These are phyloP conservation scores for Anoncus sp. DNA, from an alignment of 2,888 invertebrate genomes.

Conservation along the genomic window DNA sequence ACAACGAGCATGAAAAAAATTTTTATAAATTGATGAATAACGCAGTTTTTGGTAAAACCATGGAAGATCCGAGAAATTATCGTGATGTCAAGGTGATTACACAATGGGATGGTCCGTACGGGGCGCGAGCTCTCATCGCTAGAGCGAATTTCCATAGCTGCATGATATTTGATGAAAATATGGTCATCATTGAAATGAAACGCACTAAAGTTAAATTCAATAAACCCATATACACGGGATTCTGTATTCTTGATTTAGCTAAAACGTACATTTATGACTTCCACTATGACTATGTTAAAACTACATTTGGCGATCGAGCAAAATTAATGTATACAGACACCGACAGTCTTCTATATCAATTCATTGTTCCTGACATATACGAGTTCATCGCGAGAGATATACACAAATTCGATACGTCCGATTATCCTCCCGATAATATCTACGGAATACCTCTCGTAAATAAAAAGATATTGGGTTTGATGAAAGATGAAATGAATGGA, in stretches of 20 bases:
- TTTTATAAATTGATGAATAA: too few species aligned
- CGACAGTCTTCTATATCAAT: constrained; percentile 42
- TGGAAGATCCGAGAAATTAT: constrained; percentile 73
- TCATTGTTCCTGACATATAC: constrained; percentile 77
- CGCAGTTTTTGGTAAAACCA: too few species aligned
- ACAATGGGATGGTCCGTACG: constrained; percentile 73
- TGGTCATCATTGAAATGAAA: constrained; percentile 75
- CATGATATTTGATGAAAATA: constrained; percentile 74
- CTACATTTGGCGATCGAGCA: too few species aligned
- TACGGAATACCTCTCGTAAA: constrained; percentile 19
- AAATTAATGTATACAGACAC: neutral
- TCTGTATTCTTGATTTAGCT: constrained; percentile 55
- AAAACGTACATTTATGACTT: constrained; percentile 59
- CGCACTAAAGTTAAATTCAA: constrained; percentile 62
- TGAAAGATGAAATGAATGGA: constrained; percentile 29
- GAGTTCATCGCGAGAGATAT: constrained; percentile 62
- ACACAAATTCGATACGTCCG: constrained; percentile 72
- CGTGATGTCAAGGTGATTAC: constrained; percentile 74
- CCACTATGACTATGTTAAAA: too few species aligned
- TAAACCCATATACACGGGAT: constrained; percentile 56
- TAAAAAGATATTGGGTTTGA: constrained; percentile 21
- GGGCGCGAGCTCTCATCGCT: constrained; percentile 72
- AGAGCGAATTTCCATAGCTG: constrained; percentile 72
- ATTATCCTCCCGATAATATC: neutral
- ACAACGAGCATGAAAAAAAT: too few species aligned